Evolutionary conservation across 2,113 vertebrate species (phyloP).

Genomic region (Etia nguti): DNA sequence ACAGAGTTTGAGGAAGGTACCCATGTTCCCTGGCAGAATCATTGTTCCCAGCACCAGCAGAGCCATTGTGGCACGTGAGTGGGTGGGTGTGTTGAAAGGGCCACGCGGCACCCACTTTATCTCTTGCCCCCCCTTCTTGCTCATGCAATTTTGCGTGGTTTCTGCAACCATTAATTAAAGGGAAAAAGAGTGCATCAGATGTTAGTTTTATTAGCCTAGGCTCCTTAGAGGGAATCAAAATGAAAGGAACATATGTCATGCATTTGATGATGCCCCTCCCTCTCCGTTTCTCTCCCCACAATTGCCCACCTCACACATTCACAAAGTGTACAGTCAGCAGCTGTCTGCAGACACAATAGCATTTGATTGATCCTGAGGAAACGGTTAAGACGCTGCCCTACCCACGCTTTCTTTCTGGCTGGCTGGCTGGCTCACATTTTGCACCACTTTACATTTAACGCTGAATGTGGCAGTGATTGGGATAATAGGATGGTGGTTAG

Average conservation of each 20-base stretch:
- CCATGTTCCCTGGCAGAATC: conserved; percentile 26
- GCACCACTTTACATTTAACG: conserved; percentile 41
- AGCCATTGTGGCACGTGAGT: conserved; percentile 41
- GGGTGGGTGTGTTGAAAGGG: conserved; percentile 13
- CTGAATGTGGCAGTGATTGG: conserved; percentile 50
- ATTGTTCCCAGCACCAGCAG: conserved; percentile 54
- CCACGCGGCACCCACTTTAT: neutral
- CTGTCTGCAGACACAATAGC: conserved; percentile 67
- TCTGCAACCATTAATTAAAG: conserved; percentile 69
- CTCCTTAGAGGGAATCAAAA: conserved; percentile 70
- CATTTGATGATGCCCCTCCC: conserved; percentile 57
- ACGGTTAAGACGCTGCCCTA: conserved; percentile 36
- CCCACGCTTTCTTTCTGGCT: conserved; percentile 43
- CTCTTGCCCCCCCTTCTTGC: neutral
- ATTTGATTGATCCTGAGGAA: conserved; percentile 60
- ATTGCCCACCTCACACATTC: conserved; percentile 64
- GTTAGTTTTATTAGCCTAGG: conserved; percentile 73
- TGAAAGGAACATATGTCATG: conserved; percentile 75
- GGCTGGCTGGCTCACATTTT: conserved; percentile 43
- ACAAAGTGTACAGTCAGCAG: conserved; percentile 67
- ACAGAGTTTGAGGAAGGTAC: conserved; percentile 51
- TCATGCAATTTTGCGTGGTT: conserved; percentile 60
- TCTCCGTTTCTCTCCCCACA: conserved; percentile 36
- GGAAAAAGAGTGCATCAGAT: conserved; percentile 70
- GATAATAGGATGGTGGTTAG: conserved; percentile 38